Evolutionary conservation across 2,888 invertebrate species (phyloP), one percentile per base, ranked within the genome.

Genomic region (Dasysyrphus albostriatus): DNA sequence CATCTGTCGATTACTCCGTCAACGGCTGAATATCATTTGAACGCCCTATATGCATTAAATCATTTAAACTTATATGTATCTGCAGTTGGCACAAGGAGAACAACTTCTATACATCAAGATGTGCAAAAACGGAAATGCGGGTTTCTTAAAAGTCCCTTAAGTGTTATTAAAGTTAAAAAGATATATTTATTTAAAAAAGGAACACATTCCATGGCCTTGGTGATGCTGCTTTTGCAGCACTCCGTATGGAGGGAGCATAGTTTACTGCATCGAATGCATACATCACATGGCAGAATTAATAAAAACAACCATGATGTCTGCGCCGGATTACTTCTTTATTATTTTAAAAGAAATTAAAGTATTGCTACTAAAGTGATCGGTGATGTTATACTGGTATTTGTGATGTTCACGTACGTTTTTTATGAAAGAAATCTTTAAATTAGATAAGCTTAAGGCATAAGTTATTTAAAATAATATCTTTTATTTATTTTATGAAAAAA

Each of bases 41-140:
- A 70, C 24, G 65, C 42, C 72, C 12, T 34, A 24, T 59, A n/a
- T 44, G 51, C 34, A 59, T 61, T 61, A 49, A 67, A 29, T 56
- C 56, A 32, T 65, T 81, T 56, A 63, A 65, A 63, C 63, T 65
- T 19, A 51, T 54, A 65, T 65, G n/a, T 19, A 24, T 24, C 32
- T 59, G 42, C 44, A 58, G 34, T 49, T 56, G 75, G 9, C 54
- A 24, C 51, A 74, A 74, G 65, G 56, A 78, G 69, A 74, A 51
- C 34, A 29, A 9, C 42, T 42, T 5, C 61, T 61, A 79, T 70
- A 59, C 34, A 65, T 51, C 12, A 58, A 63, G 84, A 84, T 82
- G 76, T 82, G 85, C 85, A 74, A 85, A 85, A 85, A 85, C 85
- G 85, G 85, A 85, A 82, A 85, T 85, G 85, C 82, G 85, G 85